phyloP scores from a whole-genome alignment of 2,113 vertebrate genomes.

The Strix uralensis region DNA sequence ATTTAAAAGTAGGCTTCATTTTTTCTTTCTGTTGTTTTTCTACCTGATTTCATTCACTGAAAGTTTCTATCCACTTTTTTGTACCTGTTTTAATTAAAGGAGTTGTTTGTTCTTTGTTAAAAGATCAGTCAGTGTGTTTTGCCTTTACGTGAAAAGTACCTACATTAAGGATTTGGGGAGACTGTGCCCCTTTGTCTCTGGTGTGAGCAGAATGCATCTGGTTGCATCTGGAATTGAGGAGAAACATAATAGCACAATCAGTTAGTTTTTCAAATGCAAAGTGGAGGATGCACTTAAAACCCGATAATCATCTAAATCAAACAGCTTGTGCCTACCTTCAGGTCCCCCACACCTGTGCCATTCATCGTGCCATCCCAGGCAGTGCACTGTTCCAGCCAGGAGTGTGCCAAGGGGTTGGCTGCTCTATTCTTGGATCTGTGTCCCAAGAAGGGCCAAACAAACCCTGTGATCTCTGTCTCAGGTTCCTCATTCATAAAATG shows the following conservation, averaged over 20 bases:
- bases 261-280: slow-evolving; percentile 32
- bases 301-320: neutral
- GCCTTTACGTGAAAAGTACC: neutral
- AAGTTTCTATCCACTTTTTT: neutral
- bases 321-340: slow-evolving; percentile 2
- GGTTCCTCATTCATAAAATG: slow-evolving; percentile 28
- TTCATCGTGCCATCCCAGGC: neutral
- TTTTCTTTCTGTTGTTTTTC: neutral
- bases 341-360: neutral
- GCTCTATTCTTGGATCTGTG: neutral
- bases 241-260: neutral
- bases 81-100: neutral
- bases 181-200: neutral
- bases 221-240: neutral
- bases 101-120: neutral
- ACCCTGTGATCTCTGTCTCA: neutral
- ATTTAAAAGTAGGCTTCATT: neutral
- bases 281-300: neutral
- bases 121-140: neutral
- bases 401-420: neutral
- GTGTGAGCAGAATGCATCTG: neutral
- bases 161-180: neutral
- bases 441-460: neutral
- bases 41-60: neutral
- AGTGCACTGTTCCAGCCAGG: rapidly evolving